phyloP scores from a whole-genome alignment of 2,888 invertebrate species.

The Drosophila mimetica region DNA sequence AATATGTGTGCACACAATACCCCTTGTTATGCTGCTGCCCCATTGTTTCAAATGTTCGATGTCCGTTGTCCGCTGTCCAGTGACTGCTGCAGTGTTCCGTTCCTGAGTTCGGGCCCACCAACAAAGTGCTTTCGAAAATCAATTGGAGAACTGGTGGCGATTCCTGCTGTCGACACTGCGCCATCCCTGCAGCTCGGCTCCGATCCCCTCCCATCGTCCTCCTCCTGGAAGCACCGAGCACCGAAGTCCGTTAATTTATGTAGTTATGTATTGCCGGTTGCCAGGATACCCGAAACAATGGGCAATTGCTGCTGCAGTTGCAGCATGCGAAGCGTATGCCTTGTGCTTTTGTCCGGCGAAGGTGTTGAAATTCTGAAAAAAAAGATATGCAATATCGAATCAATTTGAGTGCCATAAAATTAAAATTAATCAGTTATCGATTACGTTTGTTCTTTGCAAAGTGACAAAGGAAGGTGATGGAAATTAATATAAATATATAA shows the following conservation, averaged over 20 bases:
- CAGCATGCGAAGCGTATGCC: constrained; percentile 10
- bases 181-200: constrained; percentile 15
- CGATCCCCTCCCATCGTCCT: not conserved
- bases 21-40: constrained; percentile 52
- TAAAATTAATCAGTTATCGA: not conserved
- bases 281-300: constrained; percentile 62
- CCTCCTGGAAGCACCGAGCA: constrained; percentile 17
- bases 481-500: too few relatives aligned
- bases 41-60: constrained; percentile 64
- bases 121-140: constrained; percentile 62
- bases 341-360: constrained; percentile 34
- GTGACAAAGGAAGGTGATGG: too few relatives aligned
- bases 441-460: not conserved
- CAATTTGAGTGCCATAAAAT: constrained; percentile 4
- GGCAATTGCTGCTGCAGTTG: constrained; percentile 37
- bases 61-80: constrained; percentile 34
- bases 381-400: constrained; percentile 19
- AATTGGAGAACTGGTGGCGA: constrained; percentile 71
- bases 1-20: constrained; percentile 50
- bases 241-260: constrained; percentile 70
- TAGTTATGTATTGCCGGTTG: constrained; percentile 53
- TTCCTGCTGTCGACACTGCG: constrained; percentile 73
- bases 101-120: constrained; percentile 59
- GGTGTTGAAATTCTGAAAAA: constrained; percentile 57
- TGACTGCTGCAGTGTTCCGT: constrained; percentile 11